Evolutionary conservation across 2,797 vertebrate species (phyloP), one percentile per base, ranked within the genome.

Genomic region (Sebastes reedi): DNA sequence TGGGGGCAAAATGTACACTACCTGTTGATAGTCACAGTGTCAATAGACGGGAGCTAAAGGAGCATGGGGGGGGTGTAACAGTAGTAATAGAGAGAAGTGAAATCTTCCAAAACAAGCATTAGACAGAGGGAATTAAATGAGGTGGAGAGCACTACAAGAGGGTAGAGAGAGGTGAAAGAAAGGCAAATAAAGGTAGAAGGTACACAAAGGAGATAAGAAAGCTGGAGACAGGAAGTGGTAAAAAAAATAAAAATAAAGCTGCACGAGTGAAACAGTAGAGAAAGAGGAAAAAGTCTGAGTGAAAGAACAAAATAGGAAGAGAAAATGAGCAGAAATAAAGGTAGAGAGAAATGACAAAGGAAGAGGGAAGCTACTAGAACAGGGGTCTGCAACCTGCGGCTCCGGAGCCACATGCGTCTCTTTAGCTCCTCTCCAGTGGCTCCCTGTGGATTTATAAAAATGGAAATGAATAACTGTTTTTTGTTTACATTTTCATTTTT

Each of bases 11-110:
- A 62, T 82, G 72, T 79, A 56, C 68, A 56, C 50, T 75, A 75
- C 78, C 32, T 72, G 82, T 86, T 88, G 86, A 84, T 52, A 61
- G 67, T 22, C 2, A 34, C 34, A 16, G 61, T 62, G 67, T 78
- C 27, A 77, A 50, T 56, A 75, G 22, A 70, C 1, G 1, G 24
- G 30, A 39, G 46, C 18, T 55, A 14, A 7, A 60, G 24, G 22
- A 39, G 25, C 36, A 10, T 27, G 25, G 12, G 10, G 4, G 2
- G 36, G 13, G 13, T 36, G 36, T 54, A 32, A 66, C 46, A 32
- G 25, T 24, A 9, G 10, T 36, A 54, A 75, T 5, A 54, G 11
- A 72, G 25, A 62, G 14, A 65, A 30, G 56, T 13, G 14, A 60
- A 60, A 69, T 39, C 24, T 22, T 27, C 4, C 70, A 65, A 18